Evolutionary conservation across 2,888 invertebrate species (phyloP), one percentile per base, ranked within the genome.

Genomic region (Cantharis flavilabris): DNA sequence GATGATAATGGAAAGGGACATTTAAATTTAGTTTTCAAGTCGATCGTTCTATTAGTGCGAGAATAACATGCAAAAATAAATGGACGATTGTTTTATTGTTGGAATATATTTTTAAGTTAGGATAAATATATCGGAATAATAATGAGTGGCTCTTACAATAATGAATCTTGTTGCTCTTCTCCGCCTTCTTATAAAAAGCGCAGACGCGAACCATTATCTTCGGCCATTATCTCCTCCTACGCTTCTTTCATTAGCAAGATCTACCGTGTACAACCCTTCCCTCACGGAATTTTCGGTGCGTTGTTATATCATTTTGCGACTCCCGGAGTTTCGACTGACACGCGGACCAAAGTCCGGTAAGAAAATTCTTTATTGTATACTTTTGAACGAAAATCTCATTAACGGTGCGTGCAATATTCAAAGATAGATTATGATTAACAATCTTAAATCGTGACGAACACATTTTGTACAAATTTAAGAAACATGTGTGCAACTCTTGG

Each of bases 141-240:
- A 78, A 78, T 78, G 78, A 78, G 74, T 63, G 72, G 70, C 62
- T 64, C 63, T 20, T 70, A 73, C 73, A 67, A 79, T 79, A 79
- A 79, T 79, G 79, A 79, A 76, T 76, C 76, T 74, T 73, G 74
- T 73, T 73, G 67, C 85, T 85, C 85, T 85, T 84, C 85, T 86
- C 84, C 80, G 80, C 80, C 78, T 80, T 79, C 76, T 81, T 77
- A 77, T 80, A 63, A 62, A 73, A 74, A 79, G 86, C 87, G 87
- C 86, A 86, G 84, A 84, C 86, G 86, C 86, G 86, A 84, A 85
- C 86, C 87, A 87, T 87, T 87, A 87, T 86, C 85, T 85, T 85
- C 84, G 84, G 83, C 85, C 85, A 86, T 87, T 87, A 86, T 87
- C 86, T 87, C 87, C 87, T 87, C 86, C 84, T 87, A 80, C 77